Percentiles rank a stretch among this genome's conserved stretches.
These are phyloP conservation scores for Sanderia malayensis DNA, from an alignment of 30 jellyfish, hydroid and myxozoan genomes.

Conservation along the genomic window DNA sequence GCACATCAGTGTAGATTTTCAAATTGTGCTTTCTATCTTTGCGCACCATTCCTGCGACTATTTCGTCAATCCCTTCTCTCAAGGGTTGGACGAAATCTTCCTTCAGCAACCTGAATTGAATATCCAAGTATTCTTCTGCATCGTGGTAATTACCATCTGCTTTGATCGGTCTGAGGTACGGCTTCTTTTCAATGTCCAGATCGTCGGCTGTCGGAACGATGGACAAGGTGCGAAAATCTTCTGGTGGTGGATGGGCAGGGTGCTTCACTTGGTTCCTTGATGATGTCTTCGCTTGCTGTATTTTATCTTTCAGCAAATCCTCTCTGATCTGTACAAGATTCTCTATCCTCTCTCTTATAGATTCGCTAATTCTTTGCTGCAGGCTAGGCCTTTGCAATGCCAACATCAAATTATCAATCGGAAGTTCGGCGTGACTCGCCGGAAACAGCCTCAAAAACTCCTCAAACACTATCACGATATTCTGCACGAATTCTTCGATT, in stretches of 20 bases:
- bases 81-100: constrained; percentile 64
- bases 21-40: constrained; percentile 29
- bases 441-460: constrained; percentile 11
- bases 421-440: neutral
- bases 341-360: neutral
- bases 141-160: constrained; percentile 44
- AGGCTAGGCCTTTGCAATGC: neutral
- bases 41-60: constrained; percentile 3
- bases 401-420: constrained; percentile 10
- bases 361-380: neutral
- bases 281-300: neutral
- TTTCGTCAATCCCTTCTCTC: constrained; percentile 45
- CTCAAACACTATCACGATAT: constrained; percentile 5
- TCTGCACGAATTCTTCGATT: neutral
- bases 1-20: constrained; percentile 33
- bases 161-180: constrained; percentile 65
- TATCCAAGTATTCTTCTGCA: constrained; percentile 51
- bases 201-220: constrained; percentile 52
- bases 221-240: constrained; percentile 56
- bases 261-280: neutral
- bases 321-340: constrained; percentile 15
- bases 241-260: constrained; percentile 45
- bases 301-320: neutral
- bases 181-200: constrained; percentile 8
- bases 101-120: constrained; percentile 53